Percentiles rank a stretch among this genome's conserved stretches.
Evolutionary conservation across 2,113 vertebrate genomes (phyloP).

Genomic region (Catharus minimus): DNA sequence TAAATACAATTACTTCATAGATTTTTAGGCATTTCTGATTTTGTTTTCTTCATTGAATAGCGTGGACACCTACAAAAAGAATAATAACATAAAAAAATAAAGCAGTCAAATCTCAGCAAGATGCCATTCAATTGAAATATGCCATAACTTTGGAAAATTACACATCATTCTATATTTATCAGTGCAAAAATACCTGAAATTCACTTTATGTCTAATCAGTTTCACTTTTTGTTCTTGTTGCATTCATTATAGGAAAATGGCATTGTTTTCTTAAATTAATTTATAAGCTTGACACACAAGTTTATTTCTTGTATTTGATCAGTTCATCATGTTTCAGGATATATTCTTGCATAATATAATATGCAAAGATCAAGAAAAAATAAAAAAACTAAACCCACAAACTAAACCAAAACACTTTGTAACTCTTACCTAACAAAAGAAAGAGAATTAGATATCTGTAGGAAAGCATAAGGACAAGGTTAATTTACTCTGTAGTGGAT

Average conservation of each 20-base stretch:
- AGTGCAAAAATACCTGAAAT: neutral
- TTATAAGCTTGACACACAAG: neutral
- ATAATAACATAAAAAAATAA: neutral
- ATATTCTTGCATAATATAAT: neutral
- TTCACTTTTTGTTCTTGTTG: neutral
- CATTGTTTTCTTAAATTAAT: neutral
- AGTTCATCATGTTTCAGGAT: neutral
- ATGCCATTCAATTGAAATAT: neutral
- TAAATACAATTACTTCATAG: neutral
- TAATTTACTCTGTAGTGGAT: neutral
- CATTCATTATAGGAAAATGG: neutral
- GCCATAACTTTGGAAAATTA: neutral
- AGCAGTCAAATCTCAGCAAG: neutral
- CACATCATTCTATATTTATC: neutral
- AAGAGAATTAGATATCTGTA: neutral
- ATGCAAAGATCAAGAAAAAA: neutral
- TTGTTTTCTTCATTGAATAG: neutral
- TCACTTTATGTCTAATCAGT: neutral
- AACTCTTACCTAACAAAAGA: neutral
- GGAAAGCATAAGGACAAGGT: neutral
- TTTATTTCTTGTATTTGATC: neutral
- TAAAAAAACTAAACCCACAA: accelerated
- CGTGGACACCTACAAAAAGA: neutral
- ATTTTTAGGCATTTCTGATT: neutral
- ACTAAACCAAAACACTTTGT: neutral